Percentiles rank a stretch among this genome's conserved stretches.
Conservation (phyloP, 2,888 invertebrate species). For the Ochropacha duplaris region DNA sequence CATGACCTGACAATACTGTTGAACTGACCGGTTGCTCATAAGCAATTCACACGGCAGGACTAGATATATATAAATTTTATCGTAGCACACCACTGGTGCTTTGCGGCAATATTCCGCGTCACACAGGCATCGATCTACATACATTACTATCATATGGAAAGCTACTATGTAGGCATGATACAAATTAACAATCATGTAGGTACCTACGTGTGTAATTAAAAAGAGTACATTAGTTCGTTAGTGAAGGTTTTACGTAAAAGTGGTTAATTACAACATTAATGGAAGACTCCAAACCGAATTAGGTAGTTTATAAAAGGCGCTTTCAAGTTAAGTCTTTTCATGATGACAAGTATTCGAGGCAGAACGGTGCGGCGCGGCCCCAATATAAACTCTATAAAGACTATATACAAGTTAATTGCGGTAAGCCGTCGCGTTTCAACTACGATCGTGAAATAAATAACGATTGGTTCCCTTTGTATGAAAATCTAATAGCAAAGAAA, state of each 20-base stretch:
- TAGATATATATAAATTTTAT: constrained; percentile 19
- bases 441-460: background rate
- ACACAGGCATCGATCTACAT: background rate
- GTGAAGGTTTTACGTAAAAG: background rate
- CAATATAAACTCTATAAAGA: background rate
- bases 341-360: background rate
- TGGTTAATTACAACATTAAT: background rate
- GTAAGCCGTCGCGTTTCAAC: background rate
- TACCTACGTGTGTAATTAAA: background rate
- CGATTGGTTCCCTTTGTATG: background rate
- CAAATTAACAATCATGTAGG: background rate
- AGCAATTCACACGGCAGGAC: constrained; percentile 39
- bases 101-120: background rate
- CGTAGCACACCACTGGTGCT: background rate
- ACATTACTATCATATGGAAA: background rate
- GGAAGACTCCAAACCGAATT: background rate
- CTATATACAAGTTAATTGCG: background rate
- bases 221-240: background rate
- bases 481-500: background rate
- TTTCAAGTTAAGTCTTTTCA: background rate
- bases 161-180: background rate
- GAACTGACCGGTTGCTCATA: constrained; percentile 25
- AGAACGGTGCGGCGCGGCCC: background rate
- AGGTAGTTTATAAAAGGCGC: background rate
- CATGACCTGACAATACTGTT: constrained; percentile 24